Base-by-base conservation (phyloP, 2,113 vertebrate genomes). In the Podarcis muralis region DNA sequence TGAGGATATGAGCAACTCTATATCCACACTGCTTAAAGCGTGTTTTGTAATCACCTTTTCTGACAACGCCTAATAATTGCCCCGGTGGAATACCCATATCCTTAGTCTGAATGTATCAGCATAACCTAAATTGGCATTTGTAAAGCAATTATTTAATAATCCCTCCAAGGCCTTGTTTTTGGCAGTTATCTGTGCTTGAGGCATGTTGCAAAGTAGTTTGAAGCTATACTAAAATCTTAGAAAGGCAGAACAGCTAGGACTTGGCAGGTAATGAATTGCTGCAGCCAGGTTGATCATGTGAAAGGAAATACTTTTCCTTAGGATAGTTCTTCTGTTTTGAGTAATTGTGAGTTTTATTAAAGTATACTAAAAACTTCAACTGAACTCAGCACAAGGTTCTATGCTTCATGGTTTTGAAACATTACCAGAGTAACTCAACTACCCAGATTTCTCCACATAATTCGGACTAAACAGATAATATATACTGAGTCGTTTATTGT, bases 271-370 rank as follows among this genome's bases (percentile, higher is more conserved):
- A 88, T 89, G 90, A 90, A 94, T 88, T 68, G 23, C 43, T 86
- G 53, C 18, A 93, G 37, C 88, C 85, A 92, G 83, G n/a, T 15
- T 80, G 66, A 81, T 87, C 84, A 53, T 65, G 66, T 76, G 12
- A 89, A 86, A 86, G 88, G 90, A 93, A 89, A 90, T 75, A 59
- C 78, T 93, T 91, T 76, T 81, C 53, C 82, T 88, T 79, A 35
- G 72, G 87, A 74, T 65, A 48, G 81, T 88, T 68, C 85, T 88
- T 94, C 79, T 92, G 74, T 84, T 88, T 72, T 72, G 91, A 83
- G 22, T 87, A 92, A 92, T 81, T 86, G 66, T 85, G 84, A 89
- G 86, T 90, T 91, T 93, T 62, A 91, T 87, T 92, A 59, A 83
- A 88, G 79, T 78, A 93, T 92, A 78, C 69, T 35, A 77, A 76